These are phyloP conservation scores for Parasteatoda tepidariorum DNA, from an alignment of 1,140 invertebrate genomes.

Conservation along the genomic window DNA sequence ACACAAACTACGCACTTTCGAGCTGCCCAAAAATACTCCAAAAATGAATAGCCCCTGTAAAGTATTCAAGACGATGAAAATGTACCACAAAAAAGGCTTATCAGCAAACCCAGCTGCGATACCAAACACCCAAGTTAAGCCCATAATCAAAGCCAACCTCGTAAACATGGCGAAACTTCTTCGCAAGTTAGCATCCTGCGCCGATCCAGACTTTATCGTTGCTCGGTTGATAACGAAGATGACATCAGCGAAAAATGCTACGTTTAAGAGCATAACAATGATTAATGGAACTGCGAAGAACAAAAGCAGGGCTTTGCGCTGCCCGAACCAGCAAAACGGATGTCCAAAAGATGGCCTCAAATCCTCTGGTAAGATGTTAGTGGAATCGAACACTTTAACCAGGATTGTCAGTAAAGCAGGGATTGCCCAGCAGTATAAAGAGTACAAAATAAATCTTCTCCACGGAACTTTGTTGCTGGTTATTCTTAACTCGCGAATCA, in stretches of 20 bases:
- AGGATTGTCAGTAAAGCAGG: constrained; percentile 66
- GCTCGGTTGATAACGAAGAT: constrained; percentile 71
- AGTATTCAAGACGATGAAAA: constrained; percentile 73
- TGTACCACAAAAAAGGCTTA: constrained; percentile 68
- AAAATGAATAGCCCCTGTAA: constrained; percentile 75
- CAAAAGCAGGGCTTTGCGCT: constrained; percentile 71
- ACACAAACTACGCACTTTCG: constrained; percentile 25
- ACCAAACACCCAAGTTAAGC: constrained; percentile 72
- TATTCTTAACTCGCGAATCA: constrained; percentile 71
- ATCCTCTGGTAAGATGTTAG: constrained; percentile 65
- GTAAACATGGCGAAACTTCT: constrained; percentile 72
- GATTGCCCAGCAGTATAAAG: constrained; percentile 70
- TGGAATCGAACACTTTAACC: constrained; percentile 70
- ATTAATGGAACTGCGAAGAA: constrained; percentile 73
- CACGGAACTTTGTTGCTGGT: constrained; percentile 67
- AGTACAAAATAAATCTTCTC: constrained; percentile 71
- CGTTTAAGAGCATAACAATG: constrained; percentile 71
- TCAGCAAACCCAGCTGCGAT: constrained; percentile 67
- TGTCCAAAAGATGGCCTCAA: constrained; percentile 70
- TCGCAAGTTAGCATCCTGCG: constrained; percentile 63
- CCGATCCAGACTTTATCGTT: constrained; percentile 61
- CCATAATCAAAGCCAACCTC: constrained; percentile 69
- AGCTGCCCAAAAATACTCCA: constrained; percentile 71
- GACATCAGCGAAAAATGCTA: constrained; percentile 71
- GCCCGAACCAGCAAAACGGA: constrained; percentile 72